phyloP scores from a whole-genome alignment of 2,888 invertebrate species.

The Temnothorax unifasciatus region DNA sequence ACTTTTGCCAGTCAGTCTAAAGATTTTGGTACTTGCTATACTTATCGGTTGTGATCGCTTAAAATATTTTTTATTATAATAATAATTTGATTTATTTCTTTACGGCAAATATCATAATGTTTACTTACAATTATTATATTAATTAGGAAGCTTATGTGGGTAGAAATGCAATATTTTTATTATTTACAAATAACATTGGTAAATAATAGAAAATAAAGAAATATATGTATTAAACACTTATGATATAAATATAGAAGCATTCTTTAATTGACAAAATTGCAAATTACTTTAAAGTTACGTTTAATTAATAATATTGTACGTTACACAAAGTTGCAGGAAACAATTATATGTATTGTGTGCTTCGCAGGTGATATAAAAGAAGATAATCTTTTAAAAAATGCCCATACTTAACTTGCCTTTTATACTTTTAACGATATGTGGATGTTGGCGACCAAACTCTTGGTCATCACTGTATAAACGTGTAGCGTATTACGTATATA shows the following conservation, averaged over 20 bases:
- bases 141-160: neutral
- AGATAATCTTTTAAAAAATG: conserved; percentile 9
- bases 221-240: too few species aligned
- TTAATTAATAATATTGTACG: neutral
- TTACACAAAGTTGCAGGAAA: neutral
- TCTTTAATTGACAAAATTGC: neutral
- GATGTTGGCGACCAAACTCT: conserved; percentile 40
- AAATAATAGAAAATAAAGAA: too few species aligned
- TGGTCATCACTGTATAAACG: conserved; percentile 45
- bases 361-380: neutral
- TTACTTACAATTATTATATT: neutral
- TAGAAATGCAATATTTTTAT: too few species aligned
- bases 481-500: conserved; percentile 45
- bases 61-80: neutral
- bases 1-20: neutral
- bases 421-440: conserved; percentile 12
- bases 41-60: neutral
- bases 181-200: too few species aligned
- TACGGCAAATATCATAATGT: neutral
- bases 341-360: neutral
- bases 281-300: neutral
- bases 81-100: neutral
- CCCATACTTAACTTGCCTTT: neutral
- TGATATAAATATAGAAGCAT: too few species aligned
- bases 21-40: neutral